These are phyloP conservation scores for Hirundo rustica DNA, from an alignment of 2,797 vertebrate genomes.

Conservation along the genomic window DNA sequence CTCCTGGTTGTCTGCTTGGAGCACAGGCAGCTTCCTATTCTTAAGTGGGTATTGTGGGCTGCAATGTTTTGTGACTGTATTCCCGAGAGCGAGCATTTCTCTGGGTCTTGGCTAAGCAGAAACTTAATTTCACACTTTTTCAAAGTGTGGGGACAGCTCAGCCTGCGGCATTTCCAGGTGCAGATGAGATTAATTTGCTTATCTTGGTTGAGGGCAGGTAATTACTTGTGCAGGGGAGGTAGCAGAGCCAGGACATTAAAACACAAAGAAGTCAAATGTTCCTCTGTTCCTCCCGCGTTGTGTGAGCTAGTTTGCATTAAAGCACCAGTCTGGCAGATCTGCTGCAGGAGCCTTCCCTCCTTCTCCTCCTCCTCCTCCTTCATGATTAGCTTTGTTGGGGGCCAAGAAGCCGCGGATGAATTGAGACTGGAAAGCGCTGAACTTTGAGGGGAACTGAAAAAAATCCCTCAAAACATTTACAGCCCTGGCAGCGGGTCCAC, in stretches of 20 bases:
- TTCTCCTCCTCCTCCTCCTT: background rate
- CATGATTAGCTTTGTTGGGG: background rate
- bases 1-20: background rate
- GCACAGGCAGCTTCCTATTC: background rate
- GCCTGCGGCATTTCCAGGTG: background rate
- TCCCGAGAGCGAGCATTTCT: background rate
- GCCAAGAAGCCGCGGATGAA: background rate
- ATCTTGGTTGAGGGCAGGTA: constrained; percentile 13
- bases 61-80: background rate
- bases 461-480: background rate
- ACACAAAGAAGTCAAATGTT: constrained; percentile 20
- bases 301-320: constrained; percentile 5
- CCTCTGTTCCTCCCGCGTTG: background rate
- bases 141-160: background rate
- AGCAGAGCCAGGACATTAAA: background rate
- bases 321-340: background rate
- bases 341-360: background rate
- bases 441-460: background rate
- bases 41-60: background rate
- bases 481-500: background rate
- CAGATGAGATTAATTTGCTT: background rate
- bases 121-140: background rate
- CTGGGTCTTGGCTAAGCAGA: background rate
- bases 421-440: background rate
- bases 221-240: background rate